Conservation (phyloP, 1,140 invertebrate species). For the Aphis craccivora region DNA sequence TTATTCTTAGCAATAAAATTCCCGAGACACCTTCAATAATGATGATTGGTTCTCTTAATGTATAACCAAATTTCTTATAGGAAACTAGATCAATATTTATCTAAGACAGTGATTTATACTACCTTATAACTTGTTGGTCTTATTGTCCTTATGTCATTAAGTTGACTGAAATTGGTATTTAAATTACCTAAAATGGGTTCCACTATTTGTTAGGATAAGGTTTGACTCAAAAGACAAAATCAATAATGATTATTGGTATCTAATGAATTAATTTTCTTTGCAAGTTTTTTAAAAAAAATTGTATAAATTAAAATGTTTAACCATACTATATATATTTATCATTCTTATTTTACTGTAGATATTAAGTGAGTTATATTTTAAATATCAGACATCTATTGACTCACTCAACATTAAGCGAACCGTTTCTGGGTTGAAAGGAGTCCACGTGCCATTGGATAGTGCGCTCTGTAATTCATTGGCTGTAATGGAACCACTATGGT, state of each 20-base stretch:
- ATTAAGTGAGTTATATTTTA: neutral
- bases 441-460: constrained; percentile 97
- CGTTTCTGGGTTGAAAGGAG: constrained; percentile 97
- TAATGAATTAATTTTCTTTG: neutral
- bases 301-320: neutral
- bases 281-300: neutral
- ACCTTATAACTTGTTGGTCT: too few relatives aligned
- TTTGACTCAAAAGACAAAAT: neutral
- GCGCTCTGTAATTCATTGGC: constrained; percentile 89
- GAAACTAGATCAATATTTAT: too few relatives aligned
- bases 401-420: constrained; percentile 93
- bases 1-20: too few relatives aligned
- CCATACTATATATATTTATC: too few relatives aligned
- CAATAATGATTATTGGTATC: neutral
- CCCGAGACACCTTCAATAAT: too few relatives aligned
- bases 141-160: too few relatives aligned
- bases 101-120: too few relatives aligned
- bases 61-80: too few relatives aligned
- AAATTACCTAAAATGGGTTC: neutral
- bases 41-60: too few relatives aligned
- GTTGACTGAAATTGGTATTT: too few relatives aligned
- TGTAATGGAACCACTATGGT: constrained; percentile 88
- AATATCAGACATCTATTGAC: constrained; percentile 43
- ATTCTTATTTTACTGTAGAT: too few relatives aligned
- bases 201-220: neutral